phyloP scores from a whole-genome alignment of 1,140 invertebrate species.

The Episyrphus balteatus region DNA sequence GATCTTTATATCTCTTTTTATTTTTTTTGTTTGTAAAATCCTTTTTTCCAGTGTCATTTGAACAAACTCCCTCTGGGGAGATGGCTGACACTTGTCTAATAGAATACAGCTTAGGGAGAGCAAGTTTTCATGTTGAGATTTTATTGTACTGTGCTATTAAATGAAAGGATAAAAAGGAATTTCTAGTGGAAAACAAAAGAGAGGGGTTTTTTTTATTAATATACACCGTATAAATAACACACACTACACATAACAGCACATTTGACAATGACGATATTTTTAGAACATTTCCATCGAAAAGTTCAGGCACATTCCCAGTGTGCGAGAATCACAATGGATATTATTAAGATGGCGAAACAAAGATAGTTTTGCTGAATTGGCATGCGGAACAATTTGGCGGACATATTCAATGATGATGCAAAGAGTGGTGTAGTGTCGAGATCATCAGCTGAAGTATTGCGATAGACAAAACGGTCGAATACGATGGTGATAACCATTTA shows the following conservation, averaged over 20 bases:
- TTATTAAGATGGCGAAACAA: slow-evolving; percentile 49
- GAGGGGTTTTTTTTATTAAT: background rate
- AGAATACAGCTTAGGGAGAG: too few species aligned
- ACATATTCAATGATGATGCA: slow-evolving; percentile 59
- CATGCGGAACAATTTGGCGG: slow-evolving; percentile 57
- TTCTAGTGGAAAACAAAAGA: too few species aligned
- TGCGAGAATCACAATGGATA: slow-evolving; percentile 47
- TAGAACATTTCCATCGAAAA: slow-evolving; percentile 9
- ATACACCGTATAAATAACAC: background rate
- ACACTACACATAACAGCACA: background rate
- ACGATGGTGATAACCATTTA: slow-evolving; percentile 63
- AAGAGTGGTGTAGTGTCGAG: slow-evolving; percentile 65
- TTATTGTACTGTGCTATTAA: too few species aligned
- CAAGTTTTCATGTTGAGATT: too few species aligned
- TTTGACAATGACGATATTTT: background rate
- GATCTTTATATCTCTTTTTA: too few species aligned
- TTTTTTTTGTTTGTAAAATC: too few species aligned
- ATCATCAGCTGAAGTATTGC: slow-evolving; percentile 58
- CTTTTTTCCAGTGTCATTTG: too few species aligned
- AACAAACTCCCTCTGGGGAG: too few species aligned
- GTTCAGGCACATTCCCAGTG: slow-evolving; percentile 53
- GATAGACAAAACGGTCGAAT: slow-evolving; percentile 68
- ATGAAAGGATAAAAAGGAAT: too few species aligned
- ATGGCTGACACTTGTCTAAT: too few species aligned
- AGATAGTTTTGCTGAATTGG: slow-evolving; percentile 58